These are phyloP conservation scores for Nasonovia ribisnigri DNA, from an alignment of 2,888 invertebrate species.

Conservation along the genomic window DNA sequence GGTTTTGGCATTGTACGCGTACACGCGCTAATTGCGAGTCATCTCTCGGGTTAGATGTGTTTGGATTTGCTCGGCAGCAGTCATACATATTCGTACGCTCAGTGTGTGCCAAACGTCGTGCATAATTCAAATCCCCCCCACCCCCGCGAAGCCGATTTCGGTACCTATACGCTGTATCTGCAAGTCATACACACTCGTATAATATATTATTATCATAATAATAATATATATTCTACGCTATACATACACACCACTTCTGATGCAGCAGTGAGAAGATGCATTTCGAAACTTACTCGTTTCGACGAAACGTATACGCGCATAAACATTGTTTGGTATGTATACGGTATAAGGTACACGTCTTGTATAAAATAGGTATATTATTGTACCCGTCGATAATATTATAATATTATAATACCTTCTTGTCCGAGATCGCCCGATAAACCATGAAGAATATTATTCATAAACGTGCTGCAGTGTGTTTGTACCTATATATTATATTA, in stretches of 20 bases:
- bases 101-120: slow-evolving; percentile 14
- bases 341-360: neutral
- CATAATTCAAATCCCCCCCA: neutral
- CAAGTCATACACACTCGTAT: neutral
- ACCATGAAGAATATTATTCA: neutral
- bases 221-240: neutral
- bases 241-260: neutral
- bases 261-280: slow-evolving; percentile 1
- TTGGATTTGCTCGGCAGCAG: neutral
- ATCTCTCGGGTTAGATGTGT: neutral
- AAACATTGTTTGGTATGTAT: neutral
- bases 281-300: neutral
- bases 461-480: neutral
- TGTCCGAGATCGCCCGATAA: neutral
- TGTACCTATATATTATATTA: neutral
- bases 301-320: neutral
- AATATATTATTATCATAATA: neutral
- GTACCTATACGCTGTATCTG: neutral
- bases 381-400: neutral
- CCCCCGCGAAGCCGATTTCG: neutral
- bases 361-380: neutral
- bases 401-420: neutral
- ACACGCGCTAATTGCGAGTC: neutral
- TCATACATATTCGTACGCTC: neutral
- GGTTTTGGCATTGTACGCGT: neutral